Percentiles rank a stretch among this genome's conserved stretches.
Conservation (phyloP, 2,888 invertebrate species). For the Cybosia mesomella region DNA sequence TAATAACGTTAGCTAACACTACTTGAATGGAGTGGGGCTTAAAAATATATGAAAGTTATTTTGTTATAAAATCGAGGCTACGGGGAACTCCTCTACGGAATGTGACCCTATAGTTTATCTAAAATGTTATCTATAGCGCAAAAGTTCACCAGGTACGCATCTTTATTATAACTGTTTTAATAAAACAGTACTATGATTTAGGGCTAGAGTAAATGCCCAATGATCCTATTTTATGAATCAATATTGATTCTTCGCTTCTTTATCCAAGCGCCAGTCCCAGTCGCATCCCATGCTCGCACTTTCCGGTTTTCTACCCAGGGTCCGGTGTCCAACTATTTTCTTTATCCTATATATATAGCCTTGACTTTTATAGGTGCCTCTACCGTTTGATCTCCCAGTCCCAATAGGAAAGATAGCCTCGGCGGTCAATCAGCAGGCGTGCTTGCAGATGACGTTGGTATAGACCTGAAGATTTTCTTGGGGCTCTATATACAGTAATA, state of each 20-base stretch:
- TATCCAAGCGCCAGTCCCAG: neutral
- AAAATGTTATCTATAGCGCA: constrained; percentile 19
- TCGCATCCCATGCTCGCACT: neutral
- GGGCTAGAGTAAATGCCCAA: neutral
- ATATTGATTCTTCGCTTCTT: neutral
- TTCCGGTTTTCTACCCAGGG: no score
- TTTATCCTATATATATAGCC: no score
- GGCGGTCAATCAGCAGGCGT: neutral
- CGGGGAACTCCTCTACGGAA: neutral
- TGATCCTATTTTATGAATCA: neutral
- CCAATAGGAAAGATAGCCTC: neutral
- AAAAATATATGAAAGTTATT: neutral
- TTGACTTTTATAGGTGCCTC: neutral
- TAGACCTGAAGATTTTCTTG: no score
- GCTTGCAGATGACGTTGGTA: no score
- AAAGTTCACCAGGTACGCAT: constrained; percentile 21
- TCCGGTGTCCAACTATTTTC: no score
- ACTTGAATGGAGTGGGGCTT: neutral
- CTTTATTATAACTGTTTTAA: constrained; percentile 5
- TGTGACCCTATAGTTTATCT: constrained; percentile 14
- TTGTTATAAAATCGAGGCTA: neutral
- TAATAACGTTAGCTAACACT: neutral
- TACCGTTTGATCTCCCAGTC: no score
- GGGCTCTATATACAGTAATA: no score
- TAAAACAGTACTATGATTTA: neutral